These are phyloP conservation scores for Glomeris maerens DNA, from an alignment of 1,140 invertebrate species.

Conservation along the genomic window DNA sequence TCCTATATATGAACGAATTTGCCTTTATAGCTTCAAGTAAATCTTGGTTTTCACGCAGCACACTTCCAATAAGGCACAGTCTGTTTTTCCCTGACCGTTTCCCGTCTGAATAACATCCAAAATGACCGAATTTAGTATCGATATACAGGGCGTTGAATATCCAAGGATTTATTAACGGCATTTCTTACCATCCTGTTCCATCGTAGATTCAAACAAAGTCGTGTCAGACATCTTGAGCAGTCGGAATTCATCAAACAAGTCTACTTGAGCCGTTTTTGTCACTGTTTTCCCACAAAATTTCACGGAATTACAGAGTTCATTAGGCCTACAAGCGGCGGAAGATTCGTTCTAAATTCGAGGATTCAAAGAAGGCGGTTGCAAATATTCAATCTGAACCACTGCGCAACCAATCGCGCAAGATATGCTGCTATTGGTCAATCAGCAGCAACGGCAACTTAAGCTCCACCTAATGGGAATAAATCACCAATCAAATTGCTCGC, in stretches of 20 bases:
- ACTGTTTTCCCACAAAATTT: too few relatives aligned
- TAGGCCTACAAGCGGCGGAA: too few relatives aligned
- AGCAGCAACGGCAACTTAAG: too few relatives aligned
- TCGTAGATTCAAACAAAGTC: not conserved
- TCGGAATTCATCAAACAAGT: not conserved
- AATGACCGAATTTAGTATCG: not conserved
- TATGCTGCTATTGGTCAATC: too few relatives aligned
- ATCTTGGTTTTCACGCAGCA: conserved; percentile 9
- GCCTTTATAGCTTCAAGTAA: conserved; percentile 11
- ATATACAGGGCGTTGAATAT: not conserved
- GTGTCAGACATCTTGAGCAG: not conserved
- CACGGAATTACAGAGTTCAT: too few relatives aligned
- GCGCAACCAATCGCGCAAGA: too few relatives aligned
- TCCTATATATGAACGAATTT: not conserved
- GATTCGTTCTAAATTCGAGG: too few relatives aligned
- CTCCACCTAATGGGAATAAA: too few relatives aligned
- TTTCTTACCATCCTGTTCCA: not conserved
- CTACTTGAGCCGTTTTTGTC: too few relatives aligned
- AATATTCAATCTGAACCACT: too few relatives aligned
- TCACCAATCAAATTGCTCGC: too few relatives aligned
- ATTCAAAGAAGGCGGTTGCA: too few relatives aligned
- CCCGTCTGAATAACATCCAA: not conserved
- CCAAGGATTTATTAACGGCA: not conserved
- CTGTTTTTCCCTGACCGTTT: not conserved
- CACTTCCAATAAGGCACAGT: conserved; percentile 13